Evolutionary conservation across 1,140 invertebrate species (phyloP).

Genomic region (Aphelinus certus): DNA sequence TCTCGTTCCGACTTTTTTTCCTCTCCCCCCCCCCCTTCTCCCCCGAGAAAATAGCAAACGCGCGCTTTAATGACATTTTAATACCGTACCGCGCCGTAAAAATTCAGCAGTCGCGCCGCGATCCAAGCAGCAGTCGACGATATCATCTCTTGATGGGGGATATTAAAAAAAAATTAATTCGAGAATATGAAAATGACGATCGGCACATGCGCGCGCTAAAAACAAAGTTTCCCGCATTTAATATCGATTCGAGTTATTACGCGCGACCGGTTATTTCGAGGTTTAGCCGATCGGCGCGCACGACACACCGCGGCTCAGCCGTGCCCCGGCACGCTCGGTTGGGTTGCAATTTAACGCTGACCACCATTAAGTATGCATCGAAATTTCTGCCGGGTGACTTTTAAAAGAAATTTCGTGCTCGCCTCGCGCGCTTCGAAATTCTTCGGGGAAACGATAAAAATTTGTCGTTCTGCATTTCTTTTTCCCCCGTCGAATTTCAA

Average conservation of each 20-base stretch:
- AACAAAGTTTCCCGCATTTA: conserved; percentile 28
- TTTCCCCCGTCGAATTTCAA: too few relatives aligned
- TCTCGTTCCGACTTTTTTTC: not conserved
- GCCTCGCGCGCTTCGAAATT: too few relatives aligned
- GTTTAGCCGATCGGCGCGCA: conserved; percentile 14
- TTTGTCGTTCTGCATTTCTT: too few relatives aligned
- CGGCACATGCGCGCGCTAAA: not conserved
- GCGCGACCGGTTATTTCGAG: conserved; percentile 3
- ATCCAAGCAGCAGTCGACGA: not conserved
- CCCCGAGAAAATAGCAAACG: not conserved
- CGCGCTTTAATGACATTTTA: conserved; percentile 4
- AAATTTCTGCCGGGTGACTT: not conserved
- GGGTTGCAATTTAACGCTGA: conserved; percentile 7
- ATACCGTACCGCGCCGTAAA: not conserved
- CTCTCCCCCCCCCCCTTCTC: too few relatives aligned
- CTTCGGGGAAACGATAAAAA: too few relatives aligned
- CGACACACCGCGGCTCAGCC: not conserved
- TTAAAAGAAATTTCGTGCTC: too few relatives aligned
- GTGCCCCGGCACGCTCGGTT: not conserved
- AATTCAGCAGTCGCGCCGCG: not conserved
- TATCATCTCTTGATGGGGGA: conserved; percentile 12
- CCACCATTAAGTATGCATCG: conserved; percentile 17
- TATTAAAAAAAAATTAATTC: conserved; percentile 17
- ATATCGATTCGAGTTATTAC: conserved; percentile 31
- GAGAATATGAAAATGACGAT: conserved; percentile 16